Evolutionary conservation across 2,888 invertebrate genomes (phyloP).

Genomic region (Caenorhabditis becei): DNA sequence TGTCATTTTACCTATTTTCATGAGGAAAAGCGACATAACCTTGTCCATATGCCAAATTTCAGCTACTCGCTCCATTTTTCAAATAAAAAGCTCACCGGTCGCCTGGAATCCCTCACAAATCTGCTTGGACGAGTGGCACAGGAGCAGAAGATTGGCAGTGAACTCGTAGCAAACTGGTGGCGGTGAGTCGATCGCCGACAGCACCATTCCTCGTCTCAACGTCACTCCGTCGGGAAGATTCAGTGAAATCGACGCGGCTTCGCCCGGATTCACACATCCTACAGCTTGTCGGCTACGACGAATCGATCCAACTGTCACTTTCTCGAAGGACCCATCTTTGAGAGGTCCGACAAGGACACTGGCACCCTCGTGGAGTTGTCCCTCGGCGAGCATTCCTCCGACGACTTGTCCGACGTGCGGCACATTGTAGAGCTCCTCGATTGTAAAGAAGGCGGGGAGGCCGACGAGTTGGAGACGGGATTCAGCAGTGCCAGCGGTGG

Average conservation of each 20-base stretch:
- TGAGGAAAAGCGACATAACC: too few relatives aligned
- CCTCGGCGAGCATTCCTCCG: constrained; percentile 86
- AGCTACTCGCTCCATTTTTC: too few relatives aligned
- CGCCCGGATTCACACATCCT: constrained; percentile 90
- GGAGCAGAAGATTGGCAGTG: constrained; percentile 91
- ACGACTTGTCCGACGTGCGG: constrained; percentile 81
- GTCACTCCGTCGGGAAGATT: constrained; percentile 81
- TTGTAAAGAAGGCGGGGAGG: constrained; percentile 86
- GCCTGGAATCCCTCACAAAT: constrained; percentile 85
- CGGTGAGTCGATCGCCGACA: constrained; percentile 84
- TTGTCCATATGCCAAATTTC: too few relatives aligned
- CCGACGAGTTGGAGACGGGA: constrained; percentile 63
- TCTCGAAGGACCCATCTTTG: constrained; percentile 67
- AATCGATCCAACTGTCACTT: constrained; percentile 86
- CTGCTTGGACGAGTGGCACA: constrained; percentile 83
- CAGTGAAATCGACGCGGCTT: constrained; percentile 91
- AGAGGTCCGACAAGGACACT: constrained; percentile 84
- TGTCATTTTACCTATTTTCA: too few relatives aligned
- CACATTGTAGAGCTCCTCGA: constrained; percentile 88
- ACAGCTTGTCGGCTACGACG: constrained; percentile 91
- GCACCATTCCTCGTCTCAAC: constrained; percentile 88
- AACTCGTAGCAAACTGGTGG: constrained; percentile 81
- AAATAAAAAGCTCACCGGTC: constrained; percentile 84
- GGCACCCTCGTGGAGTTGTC: constrained; percentile 90
- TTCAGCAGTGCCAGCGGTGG: constrained; percentile 78